Base-by-base conservation (phyloP, 1,140 invertebrate genomes). In the Stegodyphus mimosarum region DNA sequence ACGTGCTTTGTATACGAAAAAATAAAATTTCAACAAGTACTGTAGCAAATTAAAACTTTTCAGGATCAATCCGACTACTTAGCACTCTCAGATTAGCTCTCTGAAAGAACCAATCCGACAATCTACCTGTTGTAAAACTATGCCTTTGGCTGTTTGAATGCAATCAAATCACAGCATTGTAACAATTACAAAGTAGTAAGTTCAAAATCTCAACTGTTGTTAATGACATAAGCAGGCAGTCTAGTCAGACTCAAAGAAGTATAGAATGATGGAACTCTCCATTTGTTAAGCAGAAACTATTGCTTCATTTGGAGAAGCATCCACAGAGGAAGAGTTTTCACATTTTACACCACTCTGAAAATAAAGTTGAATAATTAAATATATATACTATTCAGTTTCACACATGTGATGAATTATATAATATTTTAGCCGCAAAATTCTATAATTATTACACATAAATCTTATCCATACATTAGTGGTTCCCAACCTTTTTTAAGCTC, bases 151-250 rank as follows among this genome's bases (percentile, higher is more conserved):
- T 73, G 71, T 83, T 70, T 67, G 50, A 52, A 84, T 76, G 73
- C 81, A 76, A 76, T 84, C 51, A 67, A 84, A 86, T 86, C 83
- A 86, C 83, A 86, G 83, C 74, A 52, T 76, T 18, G 48, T 78
- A 77, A 71, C 75, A 77, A 78, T 86, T 86, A 77, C 74, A 71
- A 74, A 75, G 67, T 86, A 71, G 73, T 77, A 72, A 51, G 70
- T 55, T 76, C 49, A 49, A 64, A 77, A 64, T 78, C 49, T 64
- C 49, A 49, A 64, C 71, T 70, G 83, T 77, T 86, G 73, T 86
- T 86, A 86, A 77, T 86, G 83, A 86, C 74, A 86, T n/a, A 86
- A 86, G 83, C 83, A 78, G 70, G 75, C 75, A 77, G 74, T 71
- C 69, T 86, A 70, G 51, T 69, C 13, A n/a, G 52, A 69, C 63